phyloP scores from a whole-genome alignment of 2,888 invertebrate species.

The Trimorus sp. region DNA sequence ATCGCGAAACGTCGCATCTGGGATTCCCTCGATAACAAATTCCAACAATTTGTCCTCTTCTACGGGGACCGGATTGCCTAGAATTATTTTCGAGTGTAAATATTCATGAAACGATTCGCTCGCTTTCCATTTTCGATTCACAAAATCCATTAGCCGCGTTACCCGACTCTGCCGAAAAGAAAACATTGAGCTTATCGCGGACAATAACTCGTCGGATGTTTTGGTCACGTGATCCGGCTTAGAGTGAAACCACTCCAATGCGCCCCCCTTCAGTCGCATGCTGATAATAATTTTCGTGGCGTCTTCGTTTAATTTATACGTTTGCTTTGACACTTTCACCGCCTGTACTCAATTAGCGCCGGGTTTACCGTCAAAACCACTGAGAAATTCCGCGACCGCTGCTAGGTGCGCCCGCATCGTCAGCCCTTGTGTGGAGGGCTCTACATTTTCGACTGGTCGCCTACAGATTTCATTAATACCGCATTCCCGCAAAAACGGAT shows the following conservation, averaged over 20 bases:
- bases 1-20: too few relatives aligned
- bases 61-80: too few relatives aligned
- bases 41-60: too few relatives aligned
- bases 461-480: conserved; percentile 60
- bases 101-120: too few relatives aligned
- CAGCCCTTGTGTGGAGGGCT: neutral
- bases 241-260: neutral
- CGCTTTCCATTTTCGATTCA: neutral
- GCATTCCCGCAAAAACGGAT: conserved; percentile 45
- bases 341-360: too few relatives aligned
- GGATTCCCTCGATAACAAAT: too few relatives aligned
- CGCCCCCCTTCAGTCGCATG: neutral
- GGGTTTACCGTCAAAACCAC: too few relatives aligned
- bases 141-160: neutral
- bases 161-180: too few relatives aligned
- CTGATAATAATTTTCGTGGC: neutral
- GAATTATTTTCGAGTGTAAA: too few relatives aligned
- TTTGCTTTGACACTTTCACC: too few relatives aligned
- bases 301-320: neutral
- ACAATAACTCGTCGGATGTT: neutral
- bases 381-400: too few relatives aligned
- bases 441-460: conserved; percentile 60
- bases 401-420: too few relatives aligned
- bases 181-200: neutral
- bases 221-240: neutral